These are phyloP conservation scores for Argyra leucocephala DNA, from an alignment of 2,888 invertebrate genomes.

Conservation along the genomic window DNA sequence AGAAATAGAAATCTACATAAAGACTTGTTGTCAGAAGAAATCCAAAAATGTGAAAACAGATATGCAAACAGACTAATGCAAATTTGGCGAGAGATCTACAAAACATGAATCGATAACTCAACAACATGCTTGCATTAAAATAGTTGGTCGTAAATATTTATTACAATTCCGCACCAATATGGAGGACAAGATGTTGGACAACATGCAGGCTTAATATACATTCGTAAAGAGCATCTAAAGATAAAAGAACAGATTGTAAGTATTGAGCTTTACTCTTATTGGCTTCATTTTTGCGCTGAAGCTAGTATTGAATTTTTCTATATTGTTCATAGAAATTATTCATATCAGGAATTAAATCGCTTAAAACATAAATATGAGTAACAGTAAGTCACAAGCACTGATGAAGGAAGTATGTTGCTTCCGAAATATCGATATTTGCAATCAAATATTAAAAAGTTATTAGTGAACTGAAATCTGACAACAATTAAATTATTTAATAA, in stretches of 20 bases:
- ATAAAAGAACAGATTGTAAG: conserved; percentile 80
- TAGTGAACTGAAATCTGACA: too few relatives aligned
- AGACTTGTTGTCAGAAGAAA: too few relatives aligned
- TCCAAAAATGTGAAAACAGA: too few relatives aligned
- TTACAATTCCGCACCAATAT: conserved; percentile 99
- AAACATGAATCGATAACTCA: conserved; percentile 98
- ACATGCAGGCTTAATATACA: conserved; percentile 96
- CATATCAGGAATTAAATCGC: conserved; percentile 90
- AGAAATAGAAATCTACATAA: too few relatives aligned
- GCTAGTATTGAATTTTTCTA: conserved; percentile 88
- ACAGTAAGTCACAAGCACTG: too few relatives aligned
- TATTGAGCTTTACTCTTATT: conserved; percentile 61
- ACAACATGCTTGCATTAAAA: conserved; percentile 96
- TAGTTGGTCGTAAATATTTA: conserved; percentile 94
- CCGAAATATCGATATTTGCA: too few relatives aligned
- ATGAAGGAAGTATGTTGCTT: too few relatives aligned
- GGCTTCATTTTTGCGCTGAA: conserved; percentile 65
- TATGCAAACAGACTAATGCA: too few relatives aligned
- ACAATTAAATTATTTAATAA: too few relatives aligned
- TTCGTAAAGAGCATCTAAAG: conserved; percentile 93
- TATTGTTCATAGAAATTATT: conserved; percentile 95
- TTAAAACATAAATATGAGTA: conserved; percentile 99
- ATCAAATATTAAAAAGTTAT: too few relatives aligned
- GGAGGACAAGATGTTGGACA: conserved; percentile 95
- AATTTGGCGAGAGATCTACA: too few relatives aligned